Base-by-base conservation (phyloP, 1,140 invertebrate species). In the Littorina saxatilis region DNA sequence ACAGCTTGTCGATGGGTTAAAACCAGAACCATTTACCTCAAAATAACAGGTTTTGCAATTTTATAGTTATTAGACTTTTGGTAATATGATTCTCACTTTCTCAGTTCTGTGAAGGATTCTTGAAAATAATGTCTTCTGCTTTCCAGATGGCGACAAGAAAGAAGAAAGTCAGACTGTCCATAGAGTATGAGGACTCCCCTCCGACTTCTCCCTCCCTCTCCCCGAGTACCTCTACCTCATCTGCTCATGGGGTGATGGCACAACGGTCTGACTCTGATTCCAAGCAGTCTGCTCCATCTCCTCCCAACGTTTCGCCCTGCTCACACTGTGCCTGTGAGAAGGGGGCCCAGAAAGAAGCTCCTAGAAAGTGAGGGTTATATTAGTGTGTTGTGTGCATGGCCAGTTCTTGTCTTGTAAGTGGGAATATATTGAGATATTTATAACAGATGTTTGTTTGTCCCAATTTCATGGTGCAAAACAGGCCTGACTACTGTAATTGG, bases 161-260 rank as follows among this genome's bases (percentile, higher is more conserved):
- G 29, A 72, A 55, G 37, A 68, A 29, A 35, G 37, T 55, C 20
- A 73, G 58, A 55, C n/a, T 82, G 29, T 55, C 61, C 47, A 82
- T 82, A 27, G 75, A 82, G 50, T 82, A 82, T 43, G 81, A 82
- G n/a, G 68, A 79, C 32, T 52, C 76, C 27, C 55, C 72, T 32
- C 23, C 76, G 0, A 13, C 76, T 3, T 39, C 74, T n/a, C 61
- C 61, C 13, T 32, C 61, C 66, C 66, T 20, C 9, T 17, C 13
- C 13, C 23, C 61, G 27, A 29, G 27, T 29, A n/a, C 43, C 5
- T 47, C 43, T 17, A 47, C 43, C 43, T 5, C 43, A 47, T 5
- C 43, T 47, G 43, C 43, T 47, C 43, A 5, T 47, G 43, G 43
- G 17, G 43, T 47, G 43, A n/a, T n/a, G n/a, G n/a, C n/a, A n/a